These are phyloP conservation scores for Ephydatia muelleri DNA, from an alignment of 37 sponge, comb jelly and placozoan species.

Conservation along the genomic window DNA sequence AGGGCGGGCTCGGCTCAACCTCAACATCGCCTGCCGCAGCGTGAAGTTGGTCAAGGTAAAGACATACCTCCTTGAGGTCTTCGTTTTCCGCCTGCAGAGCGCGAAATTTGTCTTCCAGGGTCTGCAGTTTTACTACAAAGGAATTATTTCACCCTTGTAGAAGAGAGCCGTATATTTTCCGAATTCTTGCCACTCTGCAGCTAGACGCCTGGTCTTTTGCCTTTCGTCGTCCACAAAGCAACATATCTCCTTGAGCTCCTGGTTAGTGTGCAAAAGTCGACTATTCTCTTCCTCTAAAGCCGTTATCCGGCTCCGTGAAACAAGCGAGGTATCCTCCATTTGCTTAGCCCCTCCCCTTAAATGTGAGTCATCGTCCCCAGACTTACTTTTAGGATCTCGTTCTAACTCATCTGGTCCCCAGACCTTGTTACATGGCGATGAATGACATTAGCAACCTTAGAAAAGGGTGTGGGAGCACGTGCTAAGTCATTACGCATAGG, in stretches of 20 bases:
- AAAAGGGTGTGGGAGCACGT: not conserved
- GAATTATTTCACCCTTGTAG: slow-evolving; percentile 29
- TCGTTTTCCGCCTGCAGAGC: slow-evolving; percentile 29
- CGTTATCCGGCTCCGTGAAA: not conserved
- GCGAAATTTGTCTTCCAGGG: slow-evolving; percentile 34
- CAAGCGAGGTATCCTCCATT: not conserved
- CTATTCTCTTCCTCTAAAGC: not conserved
- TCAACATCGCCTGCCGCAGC: not conserved
- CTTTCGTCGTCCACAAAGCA: slow-evolving; percentile 31
- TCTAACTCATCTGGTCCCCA: not conserved
- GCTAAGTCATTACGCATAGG: not conserved
- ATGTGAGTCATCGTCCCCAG: too few species aligned
- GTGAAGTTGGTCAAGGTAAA: slow-evolving; percentile 43
- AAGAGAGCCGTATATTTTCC: slow-evolving; percentile 52
- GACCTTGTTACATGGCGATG: not conserved
- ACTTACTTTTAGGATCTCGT: too few species aligned
- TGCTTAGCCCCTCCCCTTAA: not conserved
- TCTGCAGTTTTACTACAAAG: slow-evolving; percentile 23
- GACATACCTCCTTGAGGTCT: slow-evolving; percentile 55
- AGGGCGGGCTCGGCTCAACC: not conserved
- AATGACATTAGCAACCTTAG: too few species aligned
- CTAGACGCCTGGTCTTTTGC: slow-evolving; percentile 14
- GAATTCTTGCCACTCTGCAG: slow-evolving; percentile 53
- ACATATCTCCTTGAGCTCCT: slow-evolving; percentile 27
- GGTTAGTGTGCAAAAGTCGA: not conserved